Conservation (phyloP, 64 coral and sea anemone species). For the Montipora sp. region DNA sequence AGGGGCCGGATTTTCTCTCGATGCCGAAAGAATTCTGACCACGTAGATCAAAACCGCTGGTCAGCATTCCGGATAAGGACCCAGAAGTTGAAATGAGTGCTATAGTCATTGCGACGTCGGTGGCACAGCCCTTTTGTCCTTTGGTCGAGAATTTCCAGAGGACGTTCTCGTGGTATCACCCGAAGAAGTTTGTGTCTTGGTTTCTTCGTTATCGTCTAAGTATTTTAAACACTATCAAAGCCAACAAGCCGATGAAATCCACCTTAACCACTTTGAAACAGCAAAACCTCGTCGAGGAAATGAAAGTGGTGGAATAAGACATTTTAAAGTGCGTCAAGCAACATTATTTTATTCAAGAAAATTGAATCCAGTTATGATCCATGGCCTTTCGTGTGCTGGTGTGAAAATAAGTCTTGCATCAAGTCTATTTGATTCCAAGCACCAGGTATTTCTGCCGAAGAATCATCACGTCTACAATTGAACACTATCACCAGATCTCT, state of each 20-base stretch:
- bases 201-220: not conserved
- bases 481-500: slow-evolving; percentile 3
- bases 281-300: not conserved
- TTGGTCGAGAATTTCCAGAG: not conserved
- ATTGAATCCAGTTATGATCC: slow-evolving; percentile 15
- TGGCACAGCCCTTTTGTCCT: not conserved
- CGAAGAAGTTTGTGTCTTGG: slow-evolving; percentile 26
- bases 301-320: not conserved
- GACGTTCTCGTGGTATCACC: slow-evolving; percentile 31
- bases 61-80: not conserved
- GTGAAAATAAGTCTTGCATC: not conserved
- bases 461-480: not conserved
- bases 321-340: not conserved
- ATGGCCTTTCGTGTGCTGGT: slow-evolving; percentile 12
- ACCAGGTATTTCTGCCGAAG: slow-evolving; percentile 22
- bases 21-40: slow-evolving; percentile 3
- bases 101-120: not conserved
- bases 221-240: not conserved
- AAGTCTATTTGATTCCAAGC: not conserved
- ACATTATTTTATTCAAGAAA: slow-evolving; percentile 19
- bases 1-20: slow-evolving; percentile 41
- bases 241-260: not conserved
- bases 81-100: not conserved
- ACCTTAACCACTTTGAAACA: not conserved
- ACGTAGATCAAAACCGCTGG: not conserved